These are phyloP conservation scores for Dendronephthya gigantea DNA, from an alignment of 64 coral and sea anemone species.

Conservation along the genomic window DNA sequence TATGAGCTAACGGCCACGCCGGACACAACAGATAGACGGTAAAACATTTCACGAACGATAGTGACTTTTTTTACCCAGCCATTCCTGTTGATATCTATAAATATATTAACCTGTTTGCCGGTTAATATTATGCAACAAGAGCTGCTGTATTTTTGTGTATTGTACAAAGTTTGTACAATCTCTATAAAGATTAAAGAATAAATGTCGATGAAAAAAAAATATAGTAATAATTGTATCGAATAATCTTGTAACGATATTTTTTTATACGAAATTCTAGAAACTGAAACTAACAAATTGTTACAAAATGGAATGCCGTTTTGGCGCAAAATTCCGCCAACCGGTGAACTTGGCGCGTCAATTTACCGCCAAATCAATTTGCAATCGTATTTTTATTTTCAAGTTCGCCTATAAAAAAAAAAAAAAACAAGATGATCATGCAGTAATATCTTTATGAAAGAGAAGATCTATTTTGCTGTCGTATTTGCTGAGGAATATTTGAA, in stretches of 20 bases:
- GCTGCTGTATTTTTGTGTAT: background rate
- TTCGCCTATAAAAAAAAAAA: too few species aligned
- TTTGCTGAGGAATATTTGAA: too few species aligned
- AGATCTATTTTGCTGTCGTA: too few species aligned
- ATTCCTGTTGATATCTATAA: too few species aligned
- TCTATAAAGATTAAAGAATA: too few species aligned
- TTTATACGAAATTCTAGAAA: background rate
- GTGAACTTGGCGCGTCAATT: background rate
- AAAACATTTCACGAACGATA: background rate
- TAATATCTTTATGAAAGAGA: too few species aligned
- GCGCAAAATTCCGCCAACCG: background rate
- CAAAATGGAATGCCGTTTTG: background rate
- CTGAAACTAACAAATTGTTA: too few species aligned
- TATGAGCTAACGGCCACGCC: background rate
- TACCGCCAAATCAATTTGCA: background rate
- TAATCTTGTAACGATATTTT: background rate
- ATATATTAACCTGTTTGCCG: too few species aligned
- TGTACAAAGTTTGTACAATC: background rate
- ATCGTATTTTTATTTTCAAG: background rate
- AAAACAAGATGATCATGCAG: too few species aligned
- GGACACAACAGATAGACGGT: background rate
- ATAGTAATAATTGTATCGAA: background rate
- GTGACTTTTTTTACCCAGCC: too few species aligned
- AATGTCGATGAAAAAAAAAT: too few species aligned
- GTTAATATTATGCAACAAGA: background rate